phyloP scores from a whole-genome alignment of 2,797 vertebrate species.

The Danionella dracula region DNA sequence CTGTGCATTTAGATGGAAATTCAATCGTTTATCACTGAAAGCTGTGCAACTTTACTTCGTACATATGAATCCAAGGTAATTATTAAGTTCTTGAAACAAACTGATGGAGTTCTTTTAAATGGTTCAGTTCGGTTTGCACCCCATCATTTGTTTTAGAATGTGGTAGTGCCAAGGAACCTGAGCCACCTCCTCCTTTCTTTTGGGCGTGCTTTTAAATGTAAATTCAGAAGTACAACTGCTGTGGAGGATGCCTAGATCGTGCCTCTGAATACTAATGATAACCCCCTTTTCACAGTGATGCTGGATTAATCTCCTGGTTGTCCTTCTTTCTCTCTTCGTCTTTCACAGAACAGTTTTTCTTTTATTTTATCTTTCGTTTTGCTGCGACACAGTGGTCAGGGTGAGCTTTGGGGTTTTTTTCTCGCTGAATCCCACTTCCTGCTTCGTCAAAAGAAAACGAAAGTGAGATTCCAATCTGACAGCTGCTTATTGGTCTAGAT shows the following conservation, averaged over 20 bases:
- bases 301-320: constrained; percentile 12
- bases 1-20: too few relatives aligned
- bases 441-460: constrained; percentile 14
- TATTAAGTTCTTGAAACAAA: too few relatives aligned
- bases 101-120: too few relatives aligned
- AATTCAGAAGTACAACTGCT: constrained; percentile 27
- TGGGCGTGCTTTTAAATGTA: constrained; percentile 13
- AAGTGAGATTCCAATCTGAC: neutral
- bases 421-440: neutral
- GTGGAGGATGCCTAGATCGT: constrained; percentile 6
- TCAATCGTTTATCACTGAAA: too few relatives aligned
- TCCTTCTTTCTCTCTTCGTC: neutral
- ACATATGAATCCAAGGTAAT: too few relatives aligned
- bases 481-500: neutral
- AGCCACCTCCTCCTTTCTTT: neutral
- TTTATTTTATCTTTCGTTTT: neutral
- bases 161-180: neutral
- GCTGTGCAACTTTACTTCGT: too few relatives aligned
- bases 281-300: constrained; percentile 15
- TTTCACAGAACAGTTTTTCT: neutral
- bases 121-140: neutral
- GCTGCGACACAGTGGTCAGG: neutral
- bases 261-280: constrained; percentile 36
- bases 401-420: constrained; percentile 6
- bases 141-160: neutral